Percentiles rank a stretch among this genome's conserved stretches.
Evolutionary conservation across 2,888 invertebrate genomes (phyloP).

Genomic region (Flexamia atlantica): DNA sequence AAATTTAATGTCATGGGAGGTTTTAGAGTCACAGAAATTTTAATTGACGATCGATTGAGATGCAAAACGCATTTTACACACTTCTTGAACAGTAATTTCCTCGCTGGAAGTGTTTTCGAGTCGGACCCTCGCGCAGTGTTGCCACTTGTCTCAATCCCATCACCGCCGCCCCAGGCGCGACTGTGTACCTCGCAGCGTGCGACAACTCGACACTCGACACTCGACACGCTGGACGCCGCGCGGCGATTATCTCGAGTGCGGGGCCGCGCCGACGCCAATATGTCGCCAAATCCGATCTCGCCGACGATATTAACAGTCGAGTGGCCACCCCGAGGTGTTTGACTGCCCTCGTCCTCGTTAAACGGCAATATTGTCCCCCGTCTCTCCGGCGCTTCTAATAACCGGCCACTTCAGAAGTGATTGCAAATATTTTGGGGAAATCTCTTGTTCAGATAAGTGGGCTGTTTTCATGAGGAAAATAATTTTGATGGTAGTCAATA

Average conservation of each 20-base stretch:
- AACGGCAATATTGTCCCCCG: not conserved
- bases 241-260: conserved; percentile 35
- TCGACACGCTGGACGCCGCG: not conserved
- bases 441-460: not conserved
- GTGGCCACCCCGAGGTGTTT: conserved; percentile 14
- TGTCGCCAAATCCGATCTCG: conserved; percentile 52
- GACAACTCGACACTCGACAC: too few species aligned
- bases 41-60: too few species aligned
- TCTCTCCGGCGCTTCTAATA: not conserved
- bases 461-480: not conserved
- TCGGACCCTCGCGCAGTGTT: too few species aligned
- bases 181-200: too few species aligned
- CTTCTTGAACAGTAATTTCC: too few species aligned
- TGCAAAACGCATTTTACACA: too few species aligned
- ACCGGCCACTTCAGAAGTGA: not conserved
- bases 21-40: too few species aligned
- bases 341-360: conserved; percentile 22
- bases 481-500: too few species aligned
- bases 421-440: conserved; percentile 31
- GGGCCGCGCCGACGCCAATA: conserved; percentile 38
- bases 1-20: too few species aligned
- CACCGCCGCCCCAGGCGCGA: too few species aligned
- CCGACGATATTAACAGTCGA: conserved; percentile 42
- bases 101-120: too few species aligned
- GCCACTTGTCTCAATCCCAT: too few species aligned